These are phyloP conservation scores for Chironomus tepperi DNA, from an alignment of 1,140 invertebrate genomes.

Conservation along the genomic window DNA sequence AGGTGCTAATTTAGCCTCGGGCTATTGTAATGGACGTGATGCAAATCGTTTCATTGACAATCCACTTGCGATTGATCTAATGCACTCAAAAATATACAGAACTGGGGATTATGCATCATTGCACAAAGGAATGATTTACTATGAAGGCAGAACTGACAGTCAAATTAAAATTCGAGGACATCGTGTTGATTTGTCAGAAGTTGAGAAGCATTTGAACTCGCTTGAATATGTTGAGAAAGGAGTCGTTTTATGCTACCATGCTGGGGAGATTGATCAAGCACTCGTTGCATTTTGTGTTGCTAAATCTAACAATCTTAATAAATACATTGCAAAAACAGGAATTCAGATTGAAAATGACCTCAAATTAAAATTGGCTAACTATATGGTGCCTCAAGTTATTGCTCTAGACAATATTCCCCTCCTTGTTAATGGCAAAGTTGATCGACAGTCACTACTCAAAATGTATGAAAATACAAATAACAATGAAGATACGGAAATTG, in stretches of 20 bases:
- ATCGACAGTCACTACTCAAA: conserved; percentile 64
- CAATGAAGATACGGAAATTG: conserved; percentile 42
- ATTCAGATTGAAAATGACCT: conserved; percentile 55
- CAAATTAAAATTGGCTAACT: conserved; percentile 53
- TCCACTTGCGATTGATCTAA: conserved; percentile 57
- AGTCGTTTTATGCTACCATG: conserved; percentile 68
- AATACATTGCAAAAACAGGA: conserved; percentile 47
- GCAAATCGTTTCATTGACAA: conserved; percentile 64
- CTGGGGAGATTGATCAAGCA: conserved; percentile 60
- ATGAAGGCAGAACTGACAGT: conserved; percentile 74
- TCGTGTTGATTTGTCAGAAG: conserved; percentile 72
- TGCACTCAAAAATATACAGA: conserved; percentile 57
- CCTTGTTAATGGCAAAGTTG: conserved; percentile 76
- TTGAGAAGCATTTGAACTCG: conserved; percentile 52
- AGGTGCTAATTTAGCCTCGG: conserved; percentile 64
- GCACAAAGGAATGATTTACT: conserved; percentile 59
- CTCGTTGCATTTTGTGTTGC: conserved; percentile 53
- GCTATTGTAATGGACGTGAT: conserved; percentile 67
- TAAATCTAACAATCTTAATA: neutral
- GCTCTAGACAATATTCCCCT: conserved; percentile 63
- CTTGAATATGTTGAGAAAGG: conserved; percentile 37
- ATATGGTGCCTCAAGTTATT: conserved; percentile 71
- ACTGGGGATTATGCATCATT: conserved; percentile 77
- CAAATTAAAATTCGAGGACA: conserved; percentile 82
- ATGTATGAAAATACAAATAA: conserved; percentile 60